Percentiles rank a stretch among this genome's conserved stretches.
phyloP scores from a whole-genome alignment of 2,888 invertebrate species.

The Portevinia maculata region DNA sequence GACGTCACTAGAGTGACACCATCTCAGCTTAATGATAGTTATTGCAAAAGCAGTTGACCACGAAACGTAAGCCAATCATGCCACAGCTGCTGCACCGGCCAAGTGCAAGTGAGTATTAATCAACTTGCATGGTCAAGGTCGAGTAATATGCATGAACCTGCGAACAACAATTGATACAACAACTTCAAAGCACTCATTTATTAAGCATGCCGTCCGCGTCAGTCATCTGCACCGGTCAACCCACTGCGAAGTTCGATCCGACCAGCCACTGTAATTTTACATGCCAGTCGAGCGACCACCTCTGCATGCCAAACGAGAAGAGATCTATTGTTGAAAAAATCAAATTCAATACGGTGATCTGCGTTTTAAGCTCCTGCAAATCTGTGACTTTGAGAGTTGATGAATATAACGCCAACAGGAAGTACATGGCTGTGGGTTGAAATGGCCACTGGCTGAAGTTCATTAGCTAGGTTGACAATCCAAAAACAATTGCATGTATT shows the following conservation, averaged over 20 bases:
- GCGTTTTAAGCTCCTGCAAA: slow-evolving; percentile 3
- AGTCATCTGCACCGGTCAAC: slow-evolving; percentile 39
- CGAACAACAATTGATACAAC: slow-evolving; percentile 28
- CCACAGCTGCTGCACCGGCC: neutral
- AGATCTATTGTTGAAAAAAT: slow-evolving; percentile 17
- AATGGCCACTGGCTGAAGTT: slow-evolving; percentile 18
- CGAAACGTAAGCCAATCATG: neutral
- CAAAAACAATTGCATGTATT: slow-evolving; percentile 6
- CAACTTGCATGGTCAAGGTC: slow-evolving; percentile 51
- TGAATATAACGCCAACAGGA: slow-evolving; percentile 17
- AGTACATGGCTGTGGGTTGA: slow-evolving; percentile 16
- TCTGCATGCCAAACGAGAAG: slow-evolving; percentile 42
- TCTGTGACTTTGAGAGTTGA: slow-evolving; percentile 17
- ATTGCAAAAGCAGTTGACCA: neutral
- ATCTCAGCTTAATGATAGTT: neutral
- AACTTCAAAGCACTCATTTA: slow-evolving; percentile 17
- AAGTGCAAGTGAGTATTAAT: slow-evolving; percentile 45
- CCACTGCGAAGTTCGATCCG: slow-evolving; percentile 17
- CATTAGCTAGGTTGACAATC: slow-evolving; percentile 39
- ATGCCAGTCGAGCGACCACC: slow-evolving; percentile 1
- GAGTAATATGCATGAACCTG: neutral
- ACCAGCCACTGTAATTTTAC: slow-evolving; percentile 51
- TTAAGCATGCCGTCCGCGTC: slow-evolving; percentile 40
- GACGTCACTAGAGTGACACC: neutral
- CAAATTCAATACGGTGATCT: slow-evolving; percentile 16